phyloP scores from a whole-genome alignment of 2,888 invertebrate genomes.

The Troides helena region DNA sequence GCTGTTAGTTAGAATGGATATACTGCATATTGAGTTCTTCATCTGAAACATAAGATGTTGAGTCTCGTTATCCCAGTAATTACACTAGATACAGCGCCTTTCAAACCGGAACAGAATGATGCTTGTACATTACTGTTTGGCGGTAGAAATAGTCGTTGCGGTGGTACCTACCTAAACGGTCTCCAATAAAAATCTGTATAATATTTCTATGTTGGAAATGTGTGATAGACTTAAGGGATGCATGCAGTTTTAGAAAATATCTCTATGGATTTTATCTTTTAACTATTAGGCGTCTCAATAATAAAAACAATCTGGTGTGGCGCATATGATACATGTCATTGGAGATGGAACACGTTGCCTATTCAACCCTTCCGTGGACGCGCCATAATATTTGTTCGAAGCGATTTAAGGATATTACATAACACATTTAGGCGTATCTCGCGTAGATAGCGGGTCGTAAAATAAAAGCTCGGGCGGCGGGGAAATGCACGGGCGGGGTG shows the following conservation, averaged over 20 bases:
- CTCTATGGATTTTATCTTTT: constrained; percentile 18
- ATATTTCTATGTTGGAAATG: too few species aligned
- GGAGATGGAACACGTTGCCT: constrained; percentile 31
- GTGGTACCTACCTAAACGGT: too few species aligned
- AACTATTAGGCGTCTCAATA: constrained; percentile 12
- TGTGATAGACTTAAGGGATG: too few species aligned
- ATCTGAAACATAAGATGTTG: too few species aligned
- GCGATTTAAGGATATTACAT: constrained; percentile 57
- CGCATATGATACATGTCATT: constrained; percentile 23
- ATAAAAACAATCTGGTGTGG: constrained; percentile 8
- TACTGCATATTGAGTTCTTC: too few species aligned
- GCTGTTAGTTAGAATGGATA: too few species aligned
- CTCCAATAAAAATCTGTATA: too few species aligned
- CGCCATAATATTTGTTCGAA: constrained; percentile 48
- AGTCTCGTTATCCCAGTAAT: too few species aligned
- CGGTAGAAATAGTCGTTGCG: too few species aligned
- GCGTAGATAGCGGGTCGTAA: constrained; percentile 60
- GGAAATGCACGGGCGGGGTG: constrained; percentile 42
- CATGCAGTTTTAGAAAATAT: neutral
- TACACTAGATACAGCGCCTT: too few species aligned
- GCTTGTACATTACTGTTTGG: too few species aligned
- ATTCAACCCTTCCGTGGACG: constrained; percentile 34
- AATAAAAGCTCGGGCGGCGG: constrained; percentile 53
- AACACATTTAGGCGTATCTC: constrained; percentile 61
- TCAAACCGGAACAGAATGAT: too few species aligned